phyloP scores from a whole-genome alignment of 2,113 vertebrate species.

The Ramphastos sulfuratus region DNA sequence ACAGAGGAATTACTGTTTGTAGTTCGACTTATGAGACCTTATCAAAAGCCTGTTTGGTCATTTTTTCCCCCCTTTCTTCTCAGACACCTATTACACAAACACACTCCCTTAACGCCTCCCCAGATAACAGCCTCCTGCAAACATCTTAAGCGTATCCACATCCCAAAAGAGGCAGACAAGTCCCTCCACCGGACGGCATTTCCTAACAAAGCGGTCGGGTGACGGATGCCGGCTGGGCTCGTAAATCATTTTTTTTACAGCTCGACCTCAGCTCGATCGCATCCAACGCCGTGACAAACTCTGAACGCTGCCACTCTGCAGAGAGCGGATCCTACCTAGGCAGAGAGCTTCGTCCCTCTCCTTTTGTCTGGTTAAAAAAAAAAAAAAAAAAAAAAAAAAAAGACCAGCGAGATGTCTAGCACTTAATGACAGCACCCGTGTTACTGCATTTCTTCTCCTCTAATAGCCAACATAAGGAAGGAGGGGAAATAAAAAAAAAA shows the following conservation, averaged over 20 bases:
- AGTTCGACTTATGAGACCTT: constrained; percentile 32
- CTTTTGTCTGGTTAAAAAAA: not conserved
- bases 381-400: not conserved
- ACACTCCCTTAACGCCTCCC: not conserved
- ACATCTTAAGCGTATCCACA: not conserved
- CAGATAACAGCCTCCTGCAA: not conserved
- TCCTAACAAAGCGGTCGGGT: not conserved
- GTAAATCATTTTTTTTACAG: not conserved
- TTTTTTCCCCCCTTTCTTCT: not conserved
- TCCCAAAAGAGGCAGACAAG: not conserved
- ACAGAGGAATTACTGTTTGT: not conserved
- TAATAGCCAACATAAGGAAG: not conserved
- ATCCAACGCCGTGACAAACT: not conserved
- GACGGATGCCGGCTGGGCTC: not conserved
- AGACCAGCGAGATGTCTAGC: not conserved
- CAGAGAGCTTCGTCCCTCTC: not conserved
- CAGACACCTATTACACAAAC: not conserved
- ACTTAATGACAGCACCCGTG: not conserved
- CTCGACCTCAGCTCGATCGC: not conserved
- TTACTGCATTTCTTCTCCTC: not conserved
- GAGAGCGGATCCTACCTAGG: not conserved
- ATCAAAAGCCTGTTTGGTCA: not conserved
- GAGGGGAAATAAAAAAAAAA: not conserved
- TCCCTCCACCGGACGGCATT: not conserved
- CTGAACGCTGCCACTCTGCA: not conserved